phyloP scores from a whole-genome alignment of 1,140 invertebrate species.

The Micrasema longulum region DNA sequence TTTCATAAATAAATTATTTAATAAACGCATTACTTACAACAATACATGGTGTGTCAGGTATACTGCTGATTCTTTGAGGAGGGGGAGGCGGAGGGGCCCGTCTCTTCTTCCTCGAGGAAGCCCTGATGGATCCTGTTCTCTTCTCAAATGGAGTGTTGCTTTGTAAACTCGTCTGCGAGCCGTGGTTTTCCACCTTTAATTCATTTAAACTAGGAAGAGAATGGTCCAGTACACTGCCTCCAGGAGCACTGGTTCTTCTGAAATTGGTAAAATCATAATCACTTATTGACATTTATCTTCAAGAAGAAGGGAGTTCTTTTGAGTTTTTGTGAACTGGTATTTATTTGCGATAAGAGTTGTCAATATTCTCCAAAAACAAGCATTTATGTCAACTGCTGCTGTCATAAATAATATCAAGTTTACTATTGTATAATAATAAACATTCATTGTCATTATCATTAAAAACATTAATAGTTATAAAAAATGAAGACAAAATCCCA shows the following conservation, averaged over 20 bases:
- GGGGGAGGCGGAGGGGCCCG: slow-evolving; percentile 64
- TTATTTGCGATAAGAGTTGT: no score
- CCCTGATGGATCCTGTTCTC: slow-evolving; percentile 61
- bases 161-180: slow-evolving; percentile 67
- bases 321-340: no score
- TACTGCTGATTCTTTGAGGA: slow-evolving; percentile 21
- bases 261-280: not conserved
- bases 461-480: no score
- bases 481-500: no score
- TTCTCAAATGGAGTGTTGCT: slow-evolving; percentile 71
- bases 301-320: no score
- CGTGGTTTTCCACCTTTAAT: slow-evolving; percentile 53
- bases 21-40: no score
- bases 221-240: slow-evolving; percentile 43
- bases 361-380: no score
- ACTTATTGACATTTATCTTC: not conserved
- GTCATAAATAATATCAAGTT: no score
- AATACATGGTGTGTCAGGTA: slow-evolving; percentile 50
- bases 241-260: slow-evolving; percentile 37
- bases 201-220: slow-evolving; percentile 28
- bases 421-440: no score
- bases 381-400: no score
- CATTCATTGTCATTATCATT: no score
- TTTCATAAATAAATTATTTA: no score
- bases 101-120: slow-evolving; percentile 67